phyloP scores from a whole-genome alignment of 2,113 vertebrate genomes.

The Amia ocellicauda region DNA sequence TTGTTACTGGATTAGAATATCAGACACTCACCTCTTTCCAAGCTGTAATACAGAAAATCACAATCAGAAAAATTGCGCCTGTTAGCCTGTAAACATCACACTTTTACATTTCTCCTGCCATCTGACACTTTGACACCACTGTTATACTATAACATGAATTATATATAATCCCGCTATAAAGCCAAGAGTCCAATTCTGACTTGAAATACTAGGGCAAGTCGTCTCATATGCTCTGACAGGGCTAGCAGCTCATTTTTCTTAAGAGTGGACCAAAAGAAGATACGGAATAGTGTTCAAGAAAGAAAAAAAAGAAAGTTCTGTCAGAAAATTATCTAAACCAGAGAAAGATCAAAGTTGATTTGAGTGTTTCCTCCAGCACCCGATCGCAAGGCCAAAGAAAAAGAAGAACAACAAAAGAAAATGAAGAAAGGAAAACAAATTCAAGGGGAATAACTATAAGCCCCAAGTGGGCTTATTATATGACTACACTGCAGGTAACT shows the following conservation, averaged over 20 bases:
- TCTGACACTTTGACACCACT: constrained; percentile 72
- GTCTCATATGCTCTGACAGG: constrained; percentile 58
- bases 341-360: constrained; percentile 53
- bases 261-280: constrained; percentile 49
- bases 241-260: constrained; percentile 43
- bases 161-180: constrained; percentile 65
- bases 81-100: constrained; percentile 69
- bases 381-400: constrained; percentile 55
- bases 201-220: constrained; percentile 69
- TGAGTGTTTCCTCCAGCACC: constrained; percentile 56
- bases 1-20: constrained; percentile 56
- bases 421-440: constrained; percentile 69
- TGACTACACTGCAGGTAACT: constrained; percentile 75
- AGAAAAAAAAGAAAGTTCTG: constrained; percentile 53
- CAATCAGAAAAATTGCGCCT: constrained; percentile 44
- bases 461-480: constrained; percentile 88
- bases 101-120: constrained; percentile 69
- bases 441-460: constrained; percentile 62
- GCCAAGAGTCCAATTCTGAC: constrained; percentile 62
- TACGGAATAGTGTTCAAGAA: constrained; percentile 48
- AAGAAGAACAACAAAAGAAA: constrained; percentile 67
- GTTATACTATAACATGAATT: constrained; percentile 72
- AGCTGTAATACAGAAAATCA: constrained; percentile 35
- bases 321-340: constrained; percentile 66
- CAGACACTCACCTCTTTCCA: constrained; percentile 32